Conservation (phyloP, 2,888 invertebrate species). For the Dendrolimus houi region DNA sequence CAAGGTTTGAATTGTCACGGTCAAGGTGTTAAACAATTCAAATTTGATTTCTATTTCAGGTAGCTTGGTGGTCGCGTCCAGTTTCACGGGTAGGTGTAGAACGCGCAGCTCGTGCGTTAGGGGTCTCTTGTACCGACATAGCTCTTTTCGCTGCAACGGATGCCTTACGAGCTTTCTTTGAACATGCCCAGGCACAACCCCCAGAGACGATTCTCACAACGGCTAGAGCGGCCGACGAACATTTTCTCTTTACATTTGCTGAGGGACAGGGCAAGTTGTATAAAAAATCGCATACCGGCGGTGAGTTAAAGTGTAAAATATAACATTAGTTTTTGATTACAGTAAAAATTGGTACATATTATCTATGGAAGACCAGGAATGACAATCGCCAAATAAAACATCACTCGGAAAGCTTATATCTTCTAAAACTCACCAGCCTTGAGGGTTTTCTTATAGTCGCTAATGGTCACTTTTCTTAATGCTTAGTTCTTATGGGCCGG, state of each 20-base stretch:
- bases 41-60: constrained; percentile 31
- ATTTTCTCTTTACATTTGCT: constrained; percentile 69
- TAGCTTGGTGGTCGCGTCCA: constrained; percentile 82
- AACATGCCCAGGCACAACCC: constrained; percentile 59
- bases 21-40: too few relatives aligned
- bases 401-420: too few relatives aligned
- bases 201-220: constrained; percentile 79
- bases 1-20: too few relatives aligned
- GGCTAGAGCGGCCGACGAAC: constrained; percentile 77
- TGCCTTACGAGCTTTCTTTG: constrained; percentile 79
- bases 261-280: constrained; percentile 61
- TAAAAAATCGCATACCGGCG: constrained; percentile 74
- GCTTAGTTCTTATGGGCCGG: too few relatives aligned
- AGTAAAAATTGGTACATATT: too few relatives aligned
- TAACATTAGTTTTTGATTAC: too few relatives aligned
- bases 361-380: too few relatives aligned
- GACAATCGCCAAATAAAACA: too few relatives aligned
- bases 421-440: too few relatives aligned
- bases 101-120: constrained; percentile 75
- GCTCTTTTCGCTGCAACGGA: constrained; percentile 79
- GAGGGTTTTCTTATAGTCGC: too few relatives aligned
- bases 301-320: constrained; percentile 24
- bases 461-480: too few relatives aligned
- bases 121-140: constrained; percentile 79
- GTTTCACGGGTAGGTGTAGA: constrained; percentile 75